phyloP scores from a whole-genome alignment of 35 echinoderm and acorn worm genomes.

The Anneissia japonica region DNA sequence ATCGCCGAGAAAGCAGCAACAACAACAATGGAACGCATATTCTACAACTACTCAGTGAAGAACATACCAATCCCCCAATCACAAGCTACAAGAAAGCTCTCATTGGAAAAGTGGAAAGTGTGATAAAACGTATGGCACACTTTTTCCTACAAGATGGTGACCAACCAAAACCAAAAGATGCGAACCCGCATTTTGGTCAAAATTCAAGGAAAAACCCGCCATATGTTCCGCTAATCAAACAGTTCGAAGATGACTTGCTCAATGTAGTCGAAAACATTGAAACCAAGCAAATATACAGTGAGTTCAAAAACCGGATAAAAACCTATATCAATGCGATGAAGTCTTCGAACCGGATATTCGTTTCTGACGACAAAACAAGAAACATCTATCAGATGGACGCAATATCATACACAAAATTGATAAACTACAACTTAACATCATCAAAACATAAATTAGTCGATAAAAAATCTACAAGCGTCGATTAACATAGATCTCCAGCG shows the following conservation, averaged over 20 bases:
- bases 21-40: background rate
- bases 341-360: background rate
- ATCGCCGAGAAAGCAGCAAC: background rate
- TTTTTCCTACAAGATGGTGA: background rate
- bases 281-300: background rate
- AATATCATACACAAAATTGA: background rate
- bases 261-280: slow-evolving; percentile 14
- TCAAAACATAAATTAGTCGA: slow-evolving; percentile 5
- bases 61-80: background rate
- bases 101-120: background rate
- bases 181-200: background rate
- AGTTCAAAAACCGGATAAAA: background rate
- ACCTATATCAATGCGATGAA: no score
- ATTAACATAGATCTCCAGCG: background rate
- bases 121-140: background rate
- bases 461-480: background rate
- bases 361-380: slow-evolving; percentile 3
- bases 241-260: slow-evolving; percentile 7
- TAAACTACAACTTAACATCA: background rate
- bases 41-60: background rate
- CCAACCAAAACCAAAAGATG: background rate
- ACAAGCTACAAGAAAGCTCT: background rate
- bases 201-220: slow-evolving; percentile 7
- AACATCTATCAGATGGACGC: slow-evolving; percentile 15
- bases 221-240: background rate